These are phyloP conservation scores for Ameiurus melas DNA, from an alignment of 2,113 vertebrate genomes.

Conservation along the genomic window DNA sequence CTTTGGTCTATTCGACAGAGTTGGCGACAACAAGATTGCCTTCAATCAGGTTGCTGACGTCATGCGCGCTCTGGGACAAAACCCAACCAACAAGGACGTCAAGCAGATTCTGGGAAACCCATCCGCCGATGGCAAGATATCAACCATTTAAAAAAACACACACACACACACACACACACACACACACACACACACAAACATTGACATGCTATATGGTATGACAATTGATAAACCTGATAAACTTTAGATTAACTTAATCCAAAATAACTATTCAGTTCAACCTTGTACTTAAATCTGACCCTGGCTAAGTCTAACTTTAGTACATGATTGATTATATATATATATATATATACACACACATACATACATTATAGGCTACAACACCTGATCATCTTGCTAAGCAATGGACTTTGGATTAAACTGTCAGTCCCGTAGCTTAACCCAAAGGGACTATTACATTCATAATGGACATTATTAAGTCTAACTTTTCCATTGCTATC, in stretches of 20 bases:
- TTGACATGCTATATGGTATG: background rate
- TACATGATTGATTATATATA: background rate
- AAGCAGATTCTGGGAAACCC: slow-evolving; percentile 87
- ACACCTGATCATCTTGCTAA: too few species aligned
- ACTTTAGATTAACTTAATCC: background rate
- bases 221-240: background rate
- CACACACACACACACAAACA: too few species aligned
- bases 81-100: slow-evolving; percentile 92
- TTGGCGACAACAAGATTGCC: slow-evolving; percentile 89
- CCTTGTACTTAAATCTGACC: background rate
- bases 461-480: too few species aligned
- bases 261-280: background rate
- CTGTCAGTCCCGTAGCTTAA: background rate
- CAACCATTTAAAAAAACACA: too few species aligned
- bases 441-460: background rate
- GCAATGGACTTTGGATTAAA: background rate
- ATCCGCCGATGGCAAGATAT: slow-evolving; percentile 79
- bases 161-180: too few species aligned
- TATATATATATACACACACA: too few species aligned
- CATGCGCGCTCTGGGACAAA: slow-evolving; percentile 94
- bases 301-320: background rate
- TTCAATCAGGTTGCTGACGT: slow-evolving; percentile 91
- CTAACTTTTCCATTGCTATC: background rate
- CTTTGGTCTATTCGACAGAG: slow-evolving; percentile 97
- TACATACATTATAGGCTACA: too few species aligned